Percentiles rank a stretch among this genome's conserved stretches.
These are phyloP conservation scores for Seira ritae DNA, from an alignment of 2,888 invertebrate species.

Conservation along the genomic window DNA sequence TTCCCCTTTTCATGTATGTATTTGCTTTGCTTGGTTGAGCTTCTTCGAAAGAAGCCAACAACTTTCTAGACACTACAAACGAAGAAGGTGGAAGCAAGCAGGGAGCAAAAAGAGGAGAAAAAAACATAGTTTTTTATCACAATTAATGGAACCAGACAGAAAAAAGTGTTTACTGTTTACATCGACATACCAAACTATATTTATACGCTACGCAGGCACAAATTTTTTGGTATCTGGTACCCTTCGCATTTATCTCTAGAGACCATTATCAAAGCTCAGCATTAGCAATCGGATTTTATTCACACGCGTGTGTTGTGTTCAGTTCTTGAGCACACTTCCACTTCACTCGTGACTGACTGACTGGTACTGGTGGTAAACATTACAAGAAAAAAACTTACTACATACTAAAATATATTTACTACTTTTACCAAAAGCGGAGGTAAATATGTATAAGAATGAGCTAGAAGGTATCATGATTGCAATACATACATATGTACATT, in stretches of 20 bases:
- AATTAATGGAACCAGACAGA: conserved; percentile 9
- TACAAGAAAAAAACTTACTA: neutral
- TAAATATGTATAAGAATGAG: neutral
- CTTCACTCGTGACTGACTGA: conserved; percentile 13
- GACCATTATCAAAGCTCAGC: too few relatives aligned
- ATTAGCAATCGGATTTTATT: too few relatives aligned
- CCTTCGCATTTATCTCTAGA: neutral
- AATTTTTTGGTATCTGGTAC: neutral
- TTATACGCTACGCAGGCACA: neutral
- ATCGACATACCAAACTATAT: neutral
- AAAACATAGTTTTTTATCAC: neutral
- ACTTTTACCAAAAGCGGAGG: neutral
- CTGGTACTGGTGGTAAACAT: neutral
- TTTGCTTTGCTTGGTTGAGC: too few relatives aligned
- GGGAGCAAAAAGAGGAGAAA: too few relatives aligned
- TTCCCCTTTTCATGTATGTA: too few relatives aligned
- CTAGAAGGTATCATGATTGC: neutral
- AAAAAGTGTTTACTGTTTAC: conserved; percentile 14
- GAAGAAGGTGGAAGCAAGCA: too few relatives aligned
- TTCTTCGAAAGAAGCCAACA: too few relatives aligned
- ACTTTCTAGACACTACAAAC: too few relatives aligned
- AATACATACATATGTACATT: neutral
- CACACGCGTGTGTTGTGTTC: conserved; percentile 4
- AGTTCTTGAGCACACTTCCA: neutral
- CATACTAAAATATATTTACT: too few relatives aligned